Evolutionary conservation across 2,113 vertebrate species (phyloP).

Genomic region (Columba janthina): DNA sequence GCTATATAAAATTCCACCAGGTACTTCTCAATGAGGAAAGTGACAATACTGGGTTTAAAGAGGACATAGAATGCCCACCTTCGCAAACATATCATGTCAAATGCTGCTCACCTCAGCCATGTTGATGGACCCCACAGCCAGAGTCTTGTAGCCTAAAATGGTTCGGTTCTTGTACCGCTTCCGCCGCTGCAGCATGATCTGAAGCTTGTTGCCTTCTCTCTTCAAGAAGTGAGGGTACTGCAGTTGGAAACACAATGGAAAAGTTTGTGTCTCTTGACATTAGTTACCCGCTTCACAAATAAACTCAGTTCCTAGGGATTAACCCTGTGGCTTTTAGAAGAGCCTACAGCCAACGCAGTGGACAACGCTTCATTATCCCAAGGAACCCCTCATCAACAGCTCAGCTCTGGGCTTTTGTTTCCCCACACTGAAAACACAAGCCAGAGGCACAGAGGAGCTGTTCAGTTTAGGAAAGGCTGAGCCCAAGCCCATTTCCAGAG

Average conservation of each 20-base stretch:
- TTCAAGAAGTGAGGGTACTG: slow-evolving; percentile 98
- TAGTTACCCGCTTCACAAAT: neutral
- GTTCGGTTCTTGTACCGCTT: slow-evolving; percentile 95
- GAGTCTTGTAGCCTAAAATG: slow-evolving; percentile 94
- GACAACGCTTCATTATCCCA: neutral
- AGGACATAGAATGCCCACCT: neutral
- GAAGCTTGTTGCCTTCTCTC: slow-evolving; percentile 93
- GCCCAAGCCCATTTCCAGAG: neutral
- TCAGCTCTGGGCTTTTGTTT: neutral
- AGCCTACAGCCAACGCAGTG: neutral
- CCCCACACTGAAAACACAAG: neutral
- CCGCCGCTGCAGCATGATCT: slow-evolving; percentile 92
- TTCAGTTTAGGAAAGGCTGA: neutral
- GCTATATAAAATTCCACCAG: neutral
- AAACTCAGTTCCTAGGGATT: neutral
- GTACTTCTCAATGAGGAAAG: neutral
- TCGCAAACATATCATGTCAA: neutral
- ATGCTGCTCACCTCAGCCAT: slow-evolving; percentile 90
- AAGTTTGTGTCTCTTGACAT: neutral
- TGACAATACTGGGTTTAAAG: neutral
- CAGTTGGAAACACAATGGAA: neutral
- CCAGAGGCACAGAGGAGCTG: neutral
- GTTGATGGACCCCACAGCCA: slow-evolving; percentile 88
- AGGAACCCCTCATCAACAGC: neutral
- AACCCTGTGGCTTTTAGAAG: neutral